Conservation (phyloP, 2,888 invertebrate genomes). For the Ceramica pisi region DNA sequence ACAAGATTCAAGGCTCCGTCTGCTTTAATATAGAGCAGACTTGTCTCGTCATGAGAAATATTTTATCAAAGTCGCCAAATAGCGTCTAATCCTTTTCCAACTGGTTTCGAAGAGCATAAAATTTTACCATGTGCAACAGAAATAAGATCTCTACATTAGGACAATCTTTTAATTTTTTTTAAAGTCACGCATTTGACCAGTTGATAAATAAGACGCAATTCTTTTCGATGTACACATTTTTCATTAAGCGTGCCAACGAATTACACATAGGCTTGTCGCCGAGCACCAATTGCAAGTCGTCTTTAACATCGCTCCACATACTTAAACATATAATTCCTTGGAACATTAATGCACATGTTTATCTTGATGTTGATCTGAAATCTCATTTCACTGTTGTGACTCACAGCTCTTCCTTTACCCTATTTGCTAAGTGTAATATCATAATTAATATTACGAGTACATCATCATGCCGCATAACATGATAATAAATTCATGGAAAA, state of each 20-base stretch:
- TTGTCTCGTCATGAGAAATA: background rate
- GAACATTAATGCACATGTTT: background rate
- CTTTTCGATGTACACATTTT: background rate
- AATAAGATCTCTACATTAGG: background rate
- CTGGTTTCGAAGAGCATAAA: background rate
- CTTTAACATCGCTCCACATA: background rate
- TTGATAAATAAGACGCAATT: background rate
- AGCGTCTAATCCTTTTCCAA: background rate
- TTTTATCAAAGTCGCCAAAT: background rate
- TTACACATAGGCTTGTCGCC: conserved; percentile 15
- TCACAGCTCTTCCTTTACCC: background rate
- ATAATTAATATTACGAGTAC: conserved; percentile 47
- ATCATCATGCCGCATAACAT: conserved; percentile 14
- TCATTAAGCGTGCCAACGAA: conserved; percentile 3
- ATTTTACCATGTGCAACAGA: background rate
- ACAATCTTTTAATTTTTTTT: background rate
- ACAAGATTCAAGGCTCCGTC: conserved; percentile 17
- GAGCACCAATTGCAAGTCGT: conserved; percentile 16
- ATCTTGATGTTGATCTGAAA: background rate
- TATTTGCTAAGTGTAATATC: background rate
- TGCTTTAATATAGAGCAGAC: background rate
- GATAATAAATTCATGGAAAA: conserved; percentile 63
- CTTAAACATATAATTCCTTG: background rate
- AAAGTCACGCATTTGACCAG: background rate
- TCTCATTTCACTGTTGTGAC: background rate